Conservation (phyloP, 2,888 invertebrate species). For the Ceramica pisi region DNA sequence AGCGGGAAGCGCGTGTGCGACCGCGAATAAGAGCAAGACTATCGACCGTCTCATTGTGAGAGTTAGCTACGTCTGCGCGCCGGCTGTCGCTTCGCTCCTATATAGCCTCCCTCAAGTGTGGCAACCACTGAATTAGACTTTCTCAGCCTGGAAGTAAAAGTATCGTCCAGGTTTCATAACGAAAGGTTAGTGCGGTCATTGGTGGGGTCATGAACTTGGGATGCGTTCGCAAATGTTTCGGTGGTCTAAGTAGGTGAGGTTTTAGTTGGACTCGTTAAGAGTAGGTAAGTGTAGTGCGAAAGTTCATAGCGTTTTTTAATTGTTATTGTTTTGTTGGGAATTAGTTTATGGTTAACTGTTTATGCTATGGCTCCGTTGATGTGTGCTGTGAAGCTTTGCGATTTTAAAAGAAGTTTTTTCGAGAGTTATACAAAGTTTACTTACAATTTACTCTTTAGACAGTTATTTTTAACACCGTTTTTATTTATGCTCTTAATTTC, state of each 20-base stretch:
- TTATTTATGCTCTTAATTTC: background rate
- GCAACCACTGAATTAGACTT: slow-evolving; percentile 85
- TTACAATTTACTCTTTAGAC: background rate
- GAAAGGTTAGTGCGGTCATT: slow-evolving; percentile 81
- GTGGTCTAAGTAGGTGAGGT: slow-evolving; percentile 35
- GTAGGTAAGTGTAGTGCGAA: slow-evolving; percentile 53
- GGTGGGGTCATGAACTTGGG: slow-evolving; percentile 78
- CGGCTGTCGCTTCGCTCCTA: slow-evolving; percentile 79
- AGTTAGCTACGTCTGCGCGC: slow-evolving; percentile 82
- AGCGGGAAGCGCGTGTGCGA: slow-evolving; percentile 92
- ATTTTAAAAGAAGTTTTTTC: background rate
- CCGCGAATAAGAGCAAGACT: slow-evolving; percentile 82
- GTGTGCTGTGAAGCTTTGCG: background rate
- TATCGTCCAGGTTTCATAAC: slow-evolving; percentile 88
- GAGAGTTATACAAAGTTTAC: too few relatives aligned
- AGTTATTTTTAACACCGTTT: background rate
- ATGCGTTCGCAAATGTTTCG: slow-evolving; percentile 35
- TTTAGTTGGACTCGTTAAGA: slow-evolving; percentile 20
- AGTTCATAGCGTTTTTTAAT: slow-evolving; percentile 55
- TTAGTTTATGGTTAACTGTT: slow-evolving; percentile 46
- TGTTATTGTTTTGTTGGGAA: slow-evolving; percentile 57
- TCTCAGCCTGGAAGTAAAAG: slow-evolving; percentile 89
- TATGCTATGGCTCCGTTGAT: slow-evolving; percentile 1
- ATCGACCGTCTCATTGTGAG: slow-evolving; percentile 86
- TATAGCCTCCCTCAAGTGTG: slow-evolving; percentile 77